Percentiles rank a stretch among this genome's conserved stretches.
Evolutionary conservation across 2,888 invertebrate genomes (phyloP).

Genomic region (Autographa pulchrina): DNA sequence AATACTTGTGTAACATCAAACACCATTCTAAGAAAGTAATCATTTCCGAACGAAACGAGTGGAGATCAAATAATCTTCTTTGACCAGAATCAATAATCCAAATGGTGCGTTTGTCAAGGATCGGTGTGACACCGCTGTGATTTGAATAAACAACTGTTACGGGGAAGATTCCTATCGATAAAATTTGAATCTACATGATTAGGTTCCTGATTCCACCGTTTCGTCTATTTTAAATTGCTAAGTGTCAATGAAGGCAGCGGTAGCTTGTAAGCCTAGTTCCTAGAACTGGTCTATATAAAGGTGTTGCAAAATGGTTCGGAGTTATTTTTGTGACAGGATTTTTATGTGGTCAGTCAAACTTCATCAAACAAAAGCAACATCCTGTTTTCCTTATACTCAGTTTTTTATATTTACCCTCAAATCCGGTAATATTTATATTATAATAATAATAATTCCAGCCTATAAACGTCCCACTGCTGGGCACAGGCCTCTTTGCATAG

Average conservation of each 20-base stretch:
- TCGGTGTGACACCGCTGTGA: slow-evolving; percentile 70
- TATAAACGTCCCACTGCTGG: too few relatives aligned
- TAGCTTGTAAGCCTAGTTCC: slow-evolving; percentile 28
- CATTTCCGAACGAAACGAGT: slow-evolving; percentile 72
- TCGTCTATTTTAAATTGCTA: slow-evolving; percentile 55
- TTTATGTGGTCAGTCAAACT: too few relatives aligned
- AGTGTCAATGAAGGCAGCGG: slow-evolving; percentile 41
- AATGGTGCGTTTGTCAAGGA: slow-evolving; percentile 70
- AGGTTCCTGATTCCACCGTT: slow-evolving; percentile 51
- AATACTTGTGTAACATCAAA: slow-evolving; percentile 59
- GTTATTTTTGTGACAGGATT: neutral
- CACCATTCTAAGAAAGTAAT: slow-evolving; percentile 73
- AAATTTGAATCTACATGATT: slow-evolving; percentile 63
- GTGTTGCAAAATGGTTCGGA: slow-evolving; percentile 5
- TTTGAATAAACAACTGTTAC: slow-evolving; percentile 76
- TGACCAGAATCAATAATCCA: slow-evolving; percentile 74
- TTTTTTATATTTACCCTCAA: too few relatives aligned
- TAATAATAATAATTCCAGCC: too few relatives aligned
- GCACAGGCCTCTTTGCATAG: too few relatives aligned
- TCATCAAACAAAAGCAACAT: too few relatives aligned
- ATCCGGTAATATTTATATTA: too few relatives aligned
- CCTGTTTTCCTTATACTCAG: too few relatives aligned
- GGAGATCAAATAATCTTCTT: slow-evolving; percentile 79
- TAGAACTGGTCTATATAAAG: slow-evolving; percentile 20
- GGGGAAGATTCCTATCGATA: slow-evolving; percentile 63